Evolutionary conservation across 2,888 invertebrate genomes (phyloP).

Genomic region (Calliopum simillimum): DNA sequence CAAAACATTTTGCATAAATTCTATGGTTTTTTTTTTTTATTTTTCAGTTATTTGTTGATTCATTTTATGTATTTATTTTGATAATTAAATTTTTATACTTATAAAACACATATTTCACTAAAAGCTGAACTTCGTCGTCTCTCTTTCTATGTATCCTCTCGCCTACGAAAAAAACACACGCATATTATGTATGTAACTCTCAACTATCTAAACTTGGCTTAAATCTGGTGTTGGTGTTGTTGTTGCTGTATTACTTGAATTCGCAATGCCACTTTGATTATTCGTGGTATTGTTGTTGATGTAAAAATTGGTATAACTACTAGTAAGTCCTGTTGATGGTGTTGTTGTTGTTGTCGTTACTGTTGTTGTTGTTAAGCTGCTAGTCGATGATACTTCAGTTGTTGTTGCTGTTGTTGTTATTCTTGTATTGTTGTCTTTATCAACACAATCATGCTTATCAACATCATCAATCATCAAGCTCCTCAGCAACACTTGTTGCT

Average conservation of each 20-base stretch:
- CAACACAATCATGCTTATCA: conserved; percentile 26
- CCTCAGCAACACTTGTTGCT: conserved; percentile 30
- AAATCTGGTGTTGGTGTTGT: not conserved
- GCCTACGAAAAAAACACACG: too few relatives aligned
- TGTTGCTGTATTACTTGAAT: conserved; percentile 11
- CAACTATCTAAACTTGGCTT: conserved; percentile 27
- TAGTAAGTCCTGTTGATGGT: conserved; percentile 12
- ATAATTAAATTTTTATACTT: conserved; percentile 27
- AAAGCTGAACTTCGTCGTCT: conserved; percentile 7
- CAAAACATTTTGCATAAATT: not conserved
- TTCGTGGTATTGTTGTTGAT: conserved; percentile 36
- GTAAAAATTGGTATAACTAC: conserved; percentile 30
- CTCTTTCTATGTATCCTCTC: too few relatives aligned
- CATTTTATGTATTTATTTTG: conserved; percentile 17
- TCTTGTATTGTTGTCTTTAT: conserved; percentile 26
- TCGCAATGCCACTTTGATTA: conserved; percentile 7
- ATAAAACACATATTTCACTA: conserved; percentile 25
- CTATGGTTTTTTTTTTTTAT: conserved; percentile 5
- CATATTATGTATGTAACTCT: conserved; percentile 1
- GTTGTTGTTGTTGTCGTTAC: conserved; percentile 19
- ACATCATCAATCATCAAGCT: conserved; percentile 38
- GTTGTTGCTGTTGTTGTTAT: conserved; percentile 14
- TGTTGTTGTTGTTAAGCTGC: conserved; percentile 18
- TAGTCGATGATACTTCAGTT: conserved; percentile 10
- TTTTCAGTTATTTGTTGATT: not conserved